Evolutionary conservation across 1,140 invertebrate genomes (phyloP).

Genomic region (Caenorhabditis inopinata): DNA sequence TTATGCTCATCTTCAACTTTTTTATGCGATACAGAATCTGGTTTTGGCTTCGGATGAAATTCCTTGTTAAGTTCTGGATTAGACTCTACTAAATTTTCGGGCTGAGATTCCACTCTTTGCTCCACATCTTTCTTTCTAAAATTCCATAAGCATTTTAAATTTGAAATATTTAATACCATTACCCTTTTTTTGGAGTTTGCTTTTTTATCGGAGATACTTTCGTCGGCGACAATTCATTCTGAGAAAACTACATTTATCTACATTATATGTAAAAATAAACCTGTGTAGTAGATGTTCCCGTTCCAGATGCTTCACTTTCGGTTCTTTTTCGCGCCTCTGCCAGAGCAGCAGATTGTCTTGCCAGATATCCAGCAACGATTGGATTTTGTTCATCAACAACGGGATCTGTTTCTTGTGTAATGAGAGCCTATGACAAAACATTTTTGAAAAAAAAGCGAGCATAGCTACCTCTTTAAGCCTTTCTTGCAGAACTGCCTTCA

Average conservation of each 20-base stretch:
- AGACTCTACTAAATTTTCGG: too few relatives aligned
- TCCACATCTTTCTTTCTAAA: too few relatives aligned
- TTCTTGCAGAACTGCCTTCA: constrained; percentile 66
- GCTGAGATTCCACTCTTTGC: too few relatives aligned
- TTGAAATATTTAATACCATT: background rate
- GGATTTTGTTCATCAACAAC: too few relatives aligned
- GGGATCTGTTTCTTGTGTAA: background rate
- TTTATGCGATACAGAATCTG: too few relatives aligned
- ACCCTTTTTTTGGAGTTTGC: background rate
- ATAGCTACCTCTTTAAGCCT: constrained; percentile 66
- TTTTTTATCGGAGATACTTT: background rate
- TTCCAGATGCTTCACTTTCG: background rate
- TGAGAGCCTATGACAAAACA: background rate
- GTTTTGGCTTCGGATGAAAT: too few relatives aligned
- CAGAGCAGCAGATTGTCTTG: background rate
- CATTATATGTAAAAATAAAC: background rate
- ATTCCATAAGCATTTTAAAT: too few relatives aligned
- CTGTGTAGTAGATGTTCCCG: background rate
- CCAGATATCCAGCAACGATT: too few relatives aligned
- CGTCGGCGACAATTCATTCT: background rate
- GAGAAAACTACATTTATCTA: background rate
- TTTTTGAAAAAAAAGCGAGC: too few relatives aligned
- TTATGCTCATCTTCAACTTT: too few relatives aligned
- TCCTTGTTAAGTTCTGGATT: too few relatives aligned
- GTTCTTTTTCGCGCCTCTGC: background rate